Evolutionary conservation across 1,140 invertebrate species (phyloP), one percentile per base, ranked within the genome.

Genomic region (Saccostrea glomerata): DNA sequence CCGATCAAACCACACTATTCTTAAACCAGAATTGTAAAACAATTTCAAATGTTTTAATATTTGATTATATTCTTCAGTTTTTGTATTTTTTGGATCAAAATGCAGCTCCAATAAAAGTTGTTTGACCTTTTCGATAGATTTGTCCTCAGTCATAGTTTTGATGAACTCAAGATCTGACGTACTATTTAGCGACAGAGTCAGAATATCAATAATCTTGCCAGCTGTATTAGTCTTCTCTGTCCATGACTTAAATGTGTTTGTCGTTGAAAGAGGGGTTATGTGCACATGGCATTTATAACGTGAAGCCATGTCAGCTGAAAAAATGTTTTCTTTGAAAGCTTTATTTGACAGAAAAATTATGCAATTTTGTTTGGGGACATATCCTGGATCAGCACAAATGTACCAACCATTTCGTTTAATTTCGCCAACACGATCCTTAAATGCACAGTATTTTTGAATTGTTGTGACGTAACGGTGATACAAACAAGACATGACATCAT

Each of bases 381-480:
- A 86, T 4, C n/a, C 5, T 0, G 63, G 36, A 77, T 92, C 92
- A 2, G 36, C 87, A 85, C 92, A 92, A 25, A 92, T 88, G 54
- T 92, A 90, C 92, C 92, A 92, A 0, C 92, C 92, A 15, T 91
- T 91, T 55, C 92, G 91, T 13, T 90, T 90, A 17, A 91, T 84
- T n/a, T 87, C 86, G 0, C 92, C 92, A 36, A 90, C n/a, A 20
- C 92, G 83, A 23, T 87, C 30, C n/a, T 89, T 60, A 23, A 86
- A 58, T 4, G 70, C 17, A 86, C 92, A 92, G 25, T 86, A 20
- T 20, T 86, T 54, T 88, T 92, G 90, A 25, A 89, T 87, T 23
- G 85, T 87, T 47, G 54, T 89, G 13, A 90, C 66, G 85, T 92
- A 91, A 7, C 92, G 70, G 36, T 73, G 70, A 36, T 73, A 73